A percentile compares a stretch with the other conserved stretches of the same genome.
These are phyloP conservation scores for Acropora tenuis DNA, from an alignment of 64 coral and sea anemone genomes.

Conservation along the genomic window DNA sequence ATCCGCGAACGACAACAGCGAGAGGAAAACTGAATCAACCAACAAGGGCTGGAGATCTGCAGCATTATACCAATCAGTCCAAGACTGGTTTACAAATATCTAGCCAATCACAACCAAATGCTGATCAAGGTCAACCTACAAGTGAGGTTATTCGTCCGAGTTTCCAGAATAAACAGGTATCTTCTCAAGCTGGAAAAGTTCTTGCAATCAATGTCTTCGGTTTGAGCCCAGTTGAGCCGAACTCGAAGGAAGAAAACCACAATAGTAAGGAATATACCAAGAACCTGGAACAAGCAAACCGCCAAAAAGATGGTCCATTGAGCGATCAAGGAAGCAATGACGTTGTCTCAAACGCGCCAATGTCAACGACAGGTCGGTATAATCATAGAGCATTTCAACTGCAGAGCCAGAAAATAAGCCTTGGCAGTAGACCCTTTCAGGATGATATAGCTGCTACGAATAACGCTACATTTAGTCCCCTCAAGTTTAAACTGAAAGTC, in stretches of 20 bases:
- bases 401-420: not conserved
- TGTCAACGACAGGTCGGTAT: not conserved
- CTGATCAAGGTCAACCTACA: not conserved
- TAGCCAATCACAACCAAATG: too few relatives aligned
- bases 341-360: not conserved
- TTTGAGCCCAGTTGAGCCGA: not conserved
- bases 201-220: conserved; percentile 25
- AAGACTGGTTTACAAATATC: not conserved
- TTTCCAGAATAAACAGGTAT: not conserved
- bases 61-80: not conserved
- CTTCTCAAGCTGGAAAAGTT: not conserved
- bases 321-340: not conserved
- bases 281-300: not conserved
- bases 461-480: not conserved
- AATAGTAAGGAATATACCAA: not conserved
- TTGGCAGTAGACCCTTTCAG: not conserved
- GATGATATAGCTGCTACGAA: not conserved
- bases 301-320: not conserved
- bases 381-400: not conserved
- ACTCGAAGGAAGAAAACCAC: not conserved
- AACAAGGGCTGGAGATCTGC: not conserved
- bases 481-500: conserved; percentile 34
- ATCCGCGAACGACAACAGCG: not conserved
- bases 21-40: not conserved
- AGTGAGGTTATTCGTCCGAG: not conserved